Base-by-base conservation (phyloP, 2,797 vertebrate genomes). In the Myotis myotis region DNA sequence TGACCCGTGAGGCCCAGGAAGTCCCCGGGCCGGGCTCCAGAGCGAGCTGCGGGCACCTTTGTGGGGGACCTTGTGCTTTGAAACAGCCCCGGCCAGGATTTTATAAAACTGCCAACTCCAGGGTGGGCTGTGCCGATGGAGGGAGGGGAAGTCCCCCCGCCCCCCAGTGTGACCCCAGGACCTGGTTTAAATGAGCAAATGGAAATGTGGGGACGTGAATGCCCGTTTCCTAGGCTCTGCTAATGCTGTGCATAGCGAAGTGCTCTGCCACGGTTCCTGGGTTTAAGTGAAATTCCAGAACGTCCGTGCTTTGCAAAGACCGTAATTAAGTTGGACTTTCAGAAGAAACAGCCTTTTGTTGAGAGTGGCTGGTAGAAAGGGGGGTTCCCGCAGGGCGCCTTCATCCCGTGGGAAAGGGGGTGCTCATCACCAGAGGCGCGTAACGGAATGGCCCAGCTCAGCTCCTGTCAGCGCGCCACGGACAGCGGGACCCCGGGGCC, bases 311-410 rank as follows among this genome's bases (percentile, higher is more conserved):
- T 91, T 78, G 57, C 94, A 92, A 12, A 68, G 51, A 6, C 47
- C 13, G 0, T 70, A 17, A 91, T 90, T 82, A 49, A 72, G 60
- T 15, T 51, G 88, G 47, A 30, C 28, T 93, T 72, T 51, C 68
- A 5, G 47, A 88, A 93, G 91, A 71, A 89, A 80, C 19, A 87
- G 60, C 51, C 36, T 64, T 95, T 91, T 82, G 74, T 82, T 49
- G 68, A 87, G 12, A 13, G 23, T 8, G 4, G 8, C 64, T 3
- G 5, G 71, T 33, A 47, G 74, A 89, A 36, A 60, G 86, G 49
- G n/a, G 17, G 10, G 12, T 76, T 44, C 66, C 22, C 17, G 16
- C 22, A 1, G 13, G 60, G 80, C 28, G 36, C 75, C 79, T 89
- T 70, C 49, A 64, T 44, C 68, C 47, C 79, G 36, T 78, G 57